A percentile compares a stretch with the other conserved stretches of the same genome.
phyloP scores from a whole-genome alignment of 2,797 vertebrate species.

The Bovichtus variegatus region DNA sequence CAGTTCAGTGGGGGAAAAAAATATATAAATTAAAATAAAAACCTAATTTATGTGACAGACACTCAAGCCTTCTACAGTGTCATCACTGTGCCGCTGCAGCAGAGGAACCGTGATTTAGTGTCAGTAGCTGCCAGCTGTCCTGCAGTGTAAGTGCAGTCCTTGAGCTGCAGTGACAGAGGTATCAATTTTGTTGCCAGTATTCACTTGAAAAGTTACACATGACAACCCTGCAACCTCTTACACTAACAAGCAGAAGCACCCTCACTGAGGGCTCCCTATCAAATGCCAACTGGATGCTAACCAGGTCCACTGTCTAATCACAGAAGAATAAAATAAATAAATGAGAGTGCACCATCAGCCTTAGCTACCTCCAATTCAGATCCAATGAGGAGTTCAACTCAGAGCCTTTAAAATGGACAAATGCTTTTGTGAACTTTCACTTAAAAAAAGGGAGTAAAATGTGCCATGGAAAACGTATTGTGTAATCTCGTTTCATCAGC shows the following conservation, averaged over 20 bases:
- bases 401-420: not conserved
- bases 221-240: constrained; percentile 43
- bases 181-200: constrained; percentile 50
- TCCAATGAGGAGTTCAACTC: constrained; percentile 15
- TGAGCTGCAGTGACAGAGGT: constrained; percentile 37
- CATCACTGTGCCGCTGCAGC: constrained; percentile 57
- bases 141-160: constrained; percentile 34
- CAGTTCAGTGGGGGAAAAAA: not conserved
- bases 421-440: not conserved
- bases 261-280: constrained; percentile 7
- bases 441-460: constrained; percentile 23
- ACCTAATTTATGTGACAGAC: constrained; percentile 22
- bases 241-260: constrained; percentile 36
- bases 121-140: constrained; percentile 57
- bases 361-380: constrained; percentile 14
- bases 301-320: constrained; percentile 31
- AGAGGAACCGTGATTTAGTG: constrained; percentile 57
- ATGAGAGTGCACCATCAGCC: constrained; percentile 3
- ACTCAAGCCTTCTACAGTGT: not conserved
- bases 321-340: constrained; percentile 4
- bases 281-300: constrained; percentile 31
- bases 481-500: constrained; percentile 13
- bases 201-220: constrained; percentile 58
- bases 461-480: not conserved
- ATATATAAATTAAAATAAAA: too few species aligned